These are phyloP conservation scores for Tiliacea aurago DNA, from an alignment of 2,888 invertebrate species.

Conservation along the genomic window DNA sequence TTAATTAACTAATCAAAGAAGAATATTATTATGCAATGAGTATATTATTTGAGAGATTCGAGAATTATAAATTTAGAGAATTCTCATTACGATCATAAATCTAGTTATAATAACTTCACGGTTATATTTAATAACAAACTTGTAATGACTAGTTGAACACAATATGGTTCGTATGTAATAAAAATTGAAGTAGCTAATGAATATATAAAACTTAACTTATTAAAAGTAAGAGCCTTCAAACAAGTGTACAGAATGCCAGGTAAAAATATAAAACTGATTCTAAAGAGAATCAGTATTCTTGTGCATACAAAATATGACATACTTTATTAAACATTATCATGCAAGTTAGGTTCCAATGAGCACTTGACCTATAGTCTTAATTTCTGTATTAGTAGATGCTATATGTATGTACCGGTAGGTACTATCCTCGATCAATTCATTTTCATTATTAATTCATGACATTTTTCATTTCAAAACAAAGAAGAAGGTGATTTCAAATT, in stretches of 20 bases:
- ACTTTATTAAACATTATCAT: slow-evolving; percentile 15
- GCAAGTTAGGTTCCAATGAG: slow-evolving; percentile 4
- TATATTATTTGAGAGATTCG: neutral
- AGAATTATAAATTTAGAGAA: neutral
- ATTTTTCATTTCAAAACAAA: too few relatives aligned
- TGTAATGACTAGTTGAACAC: slow-evolving; percentile 19
- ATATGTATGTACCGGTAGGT: too few relatives aligned
- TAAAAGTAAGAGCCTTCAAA: neutral
- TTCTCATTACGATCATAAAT: slow-evolving; percentile 28
- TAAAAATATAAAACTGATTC: slow-evolving; percentile 1
- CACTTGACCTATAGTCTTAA: slow-evolving; percentile 23
- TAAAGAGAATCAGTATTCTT: slow-evolving; percentile 2
- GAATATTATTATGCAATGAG: slow-evolving; percentile 10
- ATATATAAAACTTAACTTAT: slow-evolving; percentile 5
- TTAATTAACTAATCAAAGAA: neutral
- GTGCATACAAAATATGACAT: slow-evolving; percentile 30
- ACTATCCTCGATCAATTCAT: neutral
- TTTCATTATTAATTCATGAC: too few relatives aligned
- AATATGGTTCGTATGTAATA: slow-evolving; percentile 7
- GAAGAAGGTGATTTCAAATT: too few relatives aligned
- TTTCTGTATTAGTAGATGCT: neutral
- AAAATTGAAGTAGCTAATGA: slow-evolving; percentile 14
- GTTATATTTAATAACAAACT: slow-evolving; percentile 31
- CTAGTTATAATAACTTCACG: slow-evolving; percentile 24
- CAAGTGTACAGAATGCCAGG: neutral